A percentile compares a stretch with the other conserved stretches of the same genome.
phyloP scores from a whole-genome alignment of 2,797 vertebrate species.

The Vireo griseus region DNA sequence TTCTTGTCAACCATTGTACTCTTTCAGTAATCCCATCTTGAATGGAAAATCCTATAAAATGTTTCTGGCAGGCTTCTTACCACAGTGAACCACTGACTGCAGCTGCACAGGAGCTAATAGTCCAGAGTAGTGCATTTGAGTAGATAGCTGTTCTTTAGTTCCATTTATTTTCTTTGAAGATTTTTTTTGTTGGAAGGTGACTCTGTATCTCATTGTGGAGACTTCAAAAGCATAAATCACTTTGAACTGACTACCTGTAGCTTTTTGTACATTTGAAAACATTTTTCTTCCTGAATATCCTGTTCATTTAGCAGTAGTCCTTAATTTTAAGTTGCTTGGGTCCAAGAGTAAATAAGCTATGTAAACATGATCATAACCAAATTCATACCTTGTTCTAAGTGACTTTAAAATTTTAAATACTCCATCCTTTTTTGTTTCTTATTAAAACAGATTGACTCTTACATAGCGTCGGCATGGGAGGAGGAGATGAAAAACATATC shows the following conservation, averaged over 20 bases:
- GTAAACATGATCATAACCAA: not conserved
- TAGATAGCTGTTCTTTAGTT: not conserved
- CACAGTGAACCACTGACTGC: not conserved
- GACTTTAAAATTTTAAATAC: not conserved
- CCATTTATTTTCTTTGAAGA: slow-evolving; percentile 7
- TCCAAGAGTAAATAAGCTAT: not conserved
- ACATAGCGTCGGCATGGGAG: not conserved
- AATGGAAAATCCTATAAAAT: slow-evolving; percentile 12
- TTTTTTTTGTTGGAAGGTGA: not conserved
- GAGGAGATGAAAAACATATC: not conserved
- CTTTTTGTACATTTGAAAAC: not conserved
- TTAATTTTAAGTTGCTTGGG: not conserved
- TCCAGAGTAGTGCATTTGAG: not conserved
- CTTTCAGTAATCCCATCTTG: slow-evolving; percentile 15
- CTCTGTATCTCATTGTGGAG: not conserved
- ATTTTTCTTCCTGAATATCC: not conserved
- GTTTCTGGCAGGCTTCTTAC: not conserved
- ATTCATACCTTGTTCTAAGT: not conserved
- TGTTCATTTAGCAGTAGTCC: not conserved
- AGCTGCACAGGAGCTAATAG: not conserved
- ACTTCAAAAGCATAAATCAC: not conserved
- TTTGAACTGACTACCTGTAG: not conserved
- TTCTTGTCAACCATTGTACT: not conserved
- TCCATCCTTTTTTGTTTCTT: not conserved
- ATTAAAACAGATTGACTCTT: not conserved